A percentile compares a stretch with the other conserved stretches of the same genome.
Evolutionary conservation across 2,113 vertebrate species (phyloP).

Genomic region (Passer domesticus): DNA sequence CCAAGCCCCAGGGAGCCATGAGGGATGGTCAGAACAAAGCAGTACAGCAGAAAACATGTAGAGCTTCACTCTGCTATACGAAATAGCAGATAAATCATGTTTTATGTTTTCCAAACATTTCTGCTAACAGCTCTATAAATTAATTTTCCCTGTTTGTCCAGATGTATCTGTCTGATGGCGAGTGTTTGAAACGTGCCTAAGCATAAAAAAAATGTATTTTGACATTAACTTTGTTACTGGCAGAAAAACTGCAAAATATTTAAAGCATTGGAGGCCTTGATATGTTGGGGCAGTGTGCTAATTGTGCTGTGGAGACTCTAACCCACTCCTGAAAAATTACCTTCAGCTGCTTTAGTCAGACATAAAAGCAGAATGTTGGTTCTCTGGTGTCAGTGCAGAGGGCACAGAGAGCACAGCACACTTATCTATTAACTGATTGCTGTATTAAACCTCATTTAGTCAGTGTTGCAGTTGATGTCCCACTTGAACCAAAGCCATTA

Average conservation of each 20-base stretch:
- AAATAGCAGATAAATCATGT: background rate
- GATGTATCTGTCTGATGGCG: background rate
- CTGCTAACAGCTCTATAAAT: background rate
- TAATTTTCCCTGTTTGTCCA: background rate
- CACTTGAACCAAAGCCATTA: background rate
- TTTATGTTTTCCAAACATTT: background rate
- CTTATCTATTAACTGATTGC: accelerated
- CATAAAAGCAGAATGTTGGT: background rate
- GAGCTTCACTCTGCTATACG: background rate
- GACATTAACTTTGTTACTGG: background rate
- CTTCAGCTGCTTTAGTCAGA: background rate
- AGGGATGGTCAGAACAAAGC: background rate
- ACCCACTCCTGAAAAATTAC: background rate
- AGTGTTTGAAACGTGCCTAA: background rate
- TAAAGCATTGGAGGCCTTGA: background rate
- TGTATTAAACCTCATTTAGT: background rate
- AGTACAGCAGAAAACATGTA: accelerated
- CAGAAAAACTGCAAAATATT: background rate
- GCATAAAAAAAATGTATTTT: background rate
- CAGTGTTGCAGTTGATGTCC: background rate
- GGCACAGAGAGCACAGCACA: background rate
- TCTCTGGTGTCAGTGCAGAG: background rate
- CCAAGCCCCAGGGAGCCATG: accelerated
- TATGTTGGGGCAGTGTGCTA: background rate
- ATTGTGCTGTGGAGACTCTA: background rate